Percentiles rank a stretch among this genome's conserved stretches.
Evolutionary conservation across 2,797 vertebrate species (phyloP).

Genomic region (Myoxocephalus aenaeus): DNA sequence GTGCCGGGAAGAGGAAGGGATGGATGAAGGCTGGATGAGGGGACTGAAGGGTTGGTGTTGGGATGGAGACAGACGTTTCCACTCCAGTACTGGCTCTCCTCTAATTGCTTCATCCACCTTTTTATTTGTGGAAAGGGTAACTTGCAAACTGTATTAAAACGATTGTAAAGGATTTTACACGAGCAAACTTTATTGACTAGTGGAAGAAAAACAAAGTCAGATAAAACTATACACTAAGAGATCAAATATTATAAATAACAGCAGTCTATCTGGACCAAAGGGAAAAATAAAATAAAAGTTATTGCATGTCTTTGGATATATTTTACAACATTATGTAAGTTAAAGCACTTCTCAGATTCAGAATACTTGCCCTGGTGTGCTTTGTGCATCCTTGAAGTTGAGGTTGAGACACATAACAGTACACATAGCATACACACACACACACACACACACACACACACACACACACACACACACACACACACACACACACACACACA

Average conservation of each 20-base stretch:
- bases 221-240: neutral
- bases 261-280: neutral
- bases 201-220: neutral
- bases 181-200: neutral
- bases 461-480: too few species aligned
- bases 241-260: neutral
- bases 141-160: neutral
- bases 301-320: neutral
- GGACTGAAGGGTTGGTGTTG: constrained; percentile 17
- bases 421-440: too few species aligned
- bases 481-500: too few species aligned
- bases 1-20: constrained; percentile 58
- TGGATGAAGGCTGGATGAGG: constrained; percentile 54
- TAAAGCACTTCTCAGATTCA: too few species aligned
- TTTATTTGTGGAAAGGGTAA: constrained; percentile 5
- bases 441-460: too few species aligned
- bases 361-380: neutral
- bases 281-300: neutral
- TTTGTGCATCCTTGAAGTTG: neutral
- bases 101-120: constrained; percentile 1
- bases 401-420: neutral
- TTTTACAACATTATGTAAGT: neutral
- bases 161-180: neutral
- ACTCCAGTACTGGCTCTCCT: neutral
- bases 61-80: constrained; percentile 29